A percentile compares a stretch with the other conserved stretches of the same genome.
Conservation (phyloP, 2,888 invertebrate species). For the Cheilosia scutellata region DNA sequence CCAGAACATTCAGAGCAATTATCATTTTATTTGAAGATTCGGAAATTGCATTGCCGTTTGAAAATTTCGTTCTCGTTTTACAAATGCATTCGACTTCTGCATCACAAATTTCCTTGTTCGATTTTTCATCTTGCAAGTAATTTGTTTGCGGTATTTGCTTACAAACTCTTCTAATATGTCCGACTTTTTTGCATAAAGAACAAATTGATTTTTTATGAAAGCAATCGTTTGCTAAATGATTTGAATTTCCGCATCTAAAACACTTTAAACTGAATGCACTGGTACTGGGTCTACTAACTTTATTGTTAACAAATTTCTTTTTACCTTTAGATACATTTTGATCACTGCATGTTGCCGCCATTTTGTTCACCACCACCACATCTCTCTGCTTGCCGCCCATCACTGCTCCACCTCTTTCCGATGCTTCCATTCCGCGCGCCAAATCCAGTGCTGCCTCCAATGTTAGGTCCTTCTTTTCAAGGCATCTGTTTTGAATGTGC, state of each 20-base stretch:
- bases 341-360: no score
- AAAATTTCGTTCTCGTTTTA: background rate
- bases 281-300: no score
- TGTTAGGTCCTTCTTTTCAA: background rate
- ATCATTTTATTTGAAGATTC: background rate
- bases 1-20: background rate
- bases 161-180: slow-evolving; percentile 1
- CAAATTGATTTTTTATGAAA: slow-evolving; percentile 1
- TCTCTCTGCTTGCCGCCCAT: slow-evolving; percentile 1
- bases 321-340: no score
- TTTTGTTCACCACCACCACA: no score
- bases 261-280: no score
- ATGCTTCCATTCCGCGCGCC: background rate
- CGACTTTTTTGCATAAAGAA: slow-evolving; percentile 10
- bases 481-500: background rate
- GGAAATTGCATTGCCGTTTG: background rate
- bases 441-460: slow-evolving; percentile 2
- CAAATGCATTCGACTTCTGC: background rate
- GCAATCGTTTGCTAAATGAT: slow-evolving; percentile 5
- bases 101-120: background rate
- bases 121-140: background rate
- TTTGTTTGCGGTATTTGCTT: background rate
- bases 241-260: background rate
- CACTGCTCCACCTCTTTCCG: background rate
- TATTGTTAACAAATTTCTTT: no score